Evolutionary conservation across 2,113 vertebrate species (phyloP).

Genomic region (Cromileptes altivelis): DNA sequence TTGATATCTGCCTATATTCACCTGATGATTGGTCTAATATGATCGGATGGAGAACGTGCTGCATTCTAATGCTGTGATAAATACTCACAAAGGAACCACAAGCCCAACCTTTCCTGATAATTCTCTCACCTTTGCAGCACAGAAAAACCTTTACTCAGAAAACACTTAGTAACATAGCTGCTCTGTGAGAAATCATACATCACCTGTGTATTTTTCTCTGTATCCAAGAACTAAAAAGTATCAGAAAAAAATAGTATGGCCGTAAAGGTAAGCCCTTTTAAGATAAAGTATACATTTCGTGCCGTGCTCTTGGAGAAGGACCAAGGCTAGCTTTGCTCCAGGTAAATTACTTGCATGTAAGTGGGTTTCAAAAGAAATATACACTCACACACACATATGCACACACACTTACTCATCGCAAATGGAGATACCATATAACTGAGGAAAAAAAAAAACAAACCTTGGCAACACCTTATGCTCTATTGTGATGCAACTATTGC

Average conservation of each 20-base stretch:
- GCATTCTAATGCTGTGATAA: not conserved
- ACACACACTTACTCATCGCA: not conserved
- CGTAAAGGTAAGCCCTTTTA: slow-evolving; percentile 44
- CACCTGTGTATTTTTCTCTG: not conserved
- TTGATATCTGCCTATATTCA: not conserved
- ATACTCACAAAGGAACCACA: not conserved
- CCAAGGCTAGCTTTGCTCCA: slow-evolving; percentile 5
- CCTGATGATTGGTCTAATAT: not conserved
- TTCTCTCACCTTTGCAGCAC: not conserved
- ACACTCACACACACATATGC: not conserved
- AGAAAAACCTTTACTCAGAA: not conserved
- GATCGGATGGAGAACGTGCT: not conserved
- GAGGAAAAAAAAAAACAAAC: not conserved
- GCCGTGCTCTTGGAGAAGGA: slow-evolving; percentile 21
- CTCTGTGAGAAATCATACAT: not conserved
- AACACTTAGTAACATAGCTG: not conserved
- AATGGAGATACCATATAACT: slow-evolving; percentile 10
- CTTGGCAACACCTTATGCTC: not conserved
- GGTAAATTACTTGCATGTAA: slow-evolving; percentile 29
- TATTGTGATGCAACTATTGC: slow-evolving; percentile 64
- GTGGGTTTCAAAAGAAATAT: slow-evolving; percentile 39
- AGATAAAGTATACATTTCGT: slow-evolving; percentile 47
- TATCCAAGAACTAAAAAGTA: not conserved
- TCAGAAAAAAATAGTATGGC: slow-evolving; percentile 8
- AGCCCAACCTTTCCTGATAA: not conserved